phyloP scores from a whole-genome alignment of 2,797 vertebrate genomes.

The Odontamblyopus rebecca region DNA sequence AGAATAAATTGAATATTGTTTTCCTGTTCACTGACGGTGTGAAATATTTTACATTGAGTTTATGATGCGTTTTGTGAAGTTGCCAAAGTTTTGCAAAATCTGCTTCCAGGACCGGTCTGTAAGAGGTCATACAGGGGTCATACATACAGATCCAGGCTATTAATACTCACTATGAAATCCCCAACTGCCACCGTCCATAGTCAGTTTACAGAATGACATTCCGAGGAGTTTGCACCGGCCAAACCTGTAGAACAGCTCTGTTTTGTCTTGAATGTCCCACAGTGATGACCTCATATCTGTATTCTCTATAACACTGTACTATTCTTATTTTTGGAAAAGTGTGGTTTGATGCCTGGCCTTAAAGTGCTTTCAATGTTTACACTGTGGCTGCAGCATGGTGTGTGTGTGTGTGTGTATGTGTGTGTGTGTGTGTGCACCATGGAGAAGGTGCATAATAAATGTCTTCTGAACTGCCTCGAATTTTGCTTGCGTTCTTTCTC shows the following conservation, averaged over 20 bases:
- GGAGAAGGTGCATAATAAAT: slow-evolving; percentile 1
- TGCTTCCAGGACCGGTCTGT: no score
- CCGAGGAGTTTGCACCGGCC: background rate
- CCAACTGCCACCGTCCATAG: background rate
- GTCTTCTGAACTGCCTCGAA: slow-evolving; percentile 8
- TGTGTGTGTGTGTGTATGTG: background rate
- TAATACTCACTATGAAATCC: background rate
- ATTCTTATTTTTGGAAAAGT: background rate
- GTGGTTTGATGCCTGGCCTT: slow-evolving; percentile 11
- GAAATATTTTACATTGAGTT: no score
- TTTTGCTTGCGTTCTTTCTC: background rate
- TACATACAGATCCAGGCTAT: no score
- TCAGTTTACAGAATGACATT: background rate
- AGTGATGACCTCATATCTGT: background rate
- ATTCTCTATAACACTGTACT: background rate
- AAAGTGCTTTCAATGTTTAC: slow-evolving; percentile 12
- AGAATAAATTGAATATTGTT: no score
- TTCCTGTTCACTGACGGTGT: no score
- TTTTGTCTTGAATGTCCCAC: background rate
- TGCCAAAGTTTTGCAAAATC: no score
- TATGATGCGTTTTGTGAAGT: no score
- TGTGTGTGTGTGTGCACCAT: background rate
- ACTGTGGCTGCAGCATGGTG: slow-evolving; percentile 9
- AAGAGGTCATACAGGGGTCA: no score
- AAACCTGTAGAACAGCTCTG: background rate